Conservation (phyloP, 2,113 vertebrate genomes). For the Semnopithecus entellus region DNA sequence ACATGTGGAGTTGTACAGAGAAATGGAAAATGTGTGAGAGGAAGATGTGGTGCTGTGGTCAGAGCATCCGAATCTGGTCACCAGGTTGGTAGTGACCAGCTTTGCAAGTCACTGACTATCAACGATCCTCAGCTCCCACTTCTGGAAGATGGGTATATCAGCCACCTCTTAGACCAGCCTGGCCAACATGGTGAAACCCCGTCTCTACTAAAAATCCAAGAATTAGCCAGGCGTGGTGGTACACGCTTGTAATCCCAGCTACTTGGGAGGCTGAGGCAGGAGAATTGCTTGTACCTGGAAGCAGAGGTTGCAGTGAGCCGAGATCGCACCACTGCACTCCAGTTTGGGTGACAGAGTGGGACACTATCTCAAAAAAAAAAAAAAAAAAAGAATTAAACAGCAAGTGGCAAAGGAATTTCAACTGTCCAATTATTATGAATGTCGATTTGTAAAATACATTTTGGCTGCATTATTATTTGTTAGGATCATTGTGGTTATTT, state of each 20-base stretch:
- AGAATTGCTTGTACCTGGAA: too few relatives aligned
- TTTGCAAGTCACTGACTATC: background rate
- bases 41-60: background rate
- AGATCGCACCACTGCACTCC: too few relatives aligned
- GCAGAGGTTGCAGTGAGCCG: too few relatives aligned
- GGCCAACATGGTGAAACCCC: too few relatives aligned
- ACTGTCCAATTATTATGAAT: background rate
- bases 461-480: background rate
- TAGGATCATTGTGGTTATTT: background rate
- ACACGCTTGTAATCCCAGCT: too few relatives aligned
- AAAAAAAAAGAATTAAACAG: background rate
- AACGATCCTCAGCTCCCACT: background rate
- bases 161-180: background rate
- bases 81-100: background rate
- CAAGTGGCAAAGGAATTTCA: background rate
- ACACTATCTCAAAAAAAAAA: too few relatives aligned
- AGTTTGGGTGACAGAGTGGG: too few relatives aligned
- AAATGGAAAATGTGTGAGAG: background rate
- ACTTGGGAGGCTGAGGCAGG: too few relatives aligned
- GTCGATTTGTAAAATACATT: background rate
- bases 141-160: background rate
- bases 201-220: too few relatives aligned
- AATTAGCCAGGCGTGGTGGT: too few relatives aligned
- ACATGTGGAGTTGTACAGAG: background rate
- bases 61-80: background rate